Conservation (phyloP, 1,140 invertebrate genomes). For the Drosophila ogumai region DNA sequence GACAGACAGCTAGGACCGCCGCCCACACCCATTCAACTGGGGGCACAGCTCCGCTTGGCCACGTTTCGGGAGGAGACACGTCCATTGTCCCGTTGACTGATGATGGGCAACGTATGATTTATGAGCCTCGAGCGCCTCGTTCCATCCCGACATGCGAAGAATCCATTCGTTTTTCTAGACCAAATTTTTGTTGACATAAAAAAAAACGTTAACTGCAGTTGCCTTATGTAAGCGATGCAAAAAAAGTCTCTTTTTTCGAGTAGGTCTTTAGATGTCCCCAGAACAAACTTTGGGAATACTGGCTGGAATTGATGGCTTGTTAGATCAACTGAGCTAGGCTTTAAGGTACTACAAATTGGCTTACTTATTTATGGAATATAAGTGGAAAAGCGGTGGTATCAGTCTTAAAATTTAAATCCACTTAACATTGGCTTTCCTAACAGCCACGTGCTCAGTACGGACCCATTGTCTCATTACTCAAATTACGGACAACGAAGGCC, state of each 20-base stretch:
- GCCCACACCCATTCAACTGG: not conserved
- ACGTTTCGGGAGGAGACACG: constrained; percentile 18
- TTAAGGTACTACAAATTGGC: not conserved
- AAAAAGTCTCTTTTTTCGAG: not conserved
- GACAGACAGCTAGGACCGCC: constrained; percentile 36
- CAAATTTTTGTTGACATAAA: constrained; percentile 21
- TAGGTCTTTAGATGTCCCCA: not conserved
- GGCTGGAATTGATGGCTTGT: constrained; percentile 15
- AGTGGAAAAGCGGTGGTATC: no score
- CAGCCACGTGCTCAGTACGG: no score
- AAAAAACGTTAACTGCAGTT: constrained; percentile 43
- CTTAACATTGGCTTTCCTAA: not conserved
- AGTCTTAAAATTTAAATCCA: not conserved
- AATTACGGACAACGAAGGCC: constrained; percentile 22
- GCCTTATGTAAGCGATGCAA: constrained; percentile 21
- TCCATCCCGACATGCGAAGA: constrained; percentile 23
- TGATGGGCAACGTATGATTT: constrained; percentile 70
- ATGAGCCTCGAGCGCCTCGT: constrained; percentile 35
- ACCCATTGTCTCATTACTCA: not conserved
- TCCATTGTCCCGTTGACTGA: constrained; percentile 63
- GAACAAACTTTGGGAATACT: not conserved
- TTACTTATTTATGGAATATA: not conserved
- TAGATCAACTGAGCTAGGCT: constrained; percentile 2
- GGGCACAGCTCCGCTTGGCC: constrained; percentile 21
- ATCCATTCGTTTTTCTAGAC: constrained; percentile 23